Conservation (phyloP, 1,140 invertebrate species). For the Manduca sexta region DNA sequence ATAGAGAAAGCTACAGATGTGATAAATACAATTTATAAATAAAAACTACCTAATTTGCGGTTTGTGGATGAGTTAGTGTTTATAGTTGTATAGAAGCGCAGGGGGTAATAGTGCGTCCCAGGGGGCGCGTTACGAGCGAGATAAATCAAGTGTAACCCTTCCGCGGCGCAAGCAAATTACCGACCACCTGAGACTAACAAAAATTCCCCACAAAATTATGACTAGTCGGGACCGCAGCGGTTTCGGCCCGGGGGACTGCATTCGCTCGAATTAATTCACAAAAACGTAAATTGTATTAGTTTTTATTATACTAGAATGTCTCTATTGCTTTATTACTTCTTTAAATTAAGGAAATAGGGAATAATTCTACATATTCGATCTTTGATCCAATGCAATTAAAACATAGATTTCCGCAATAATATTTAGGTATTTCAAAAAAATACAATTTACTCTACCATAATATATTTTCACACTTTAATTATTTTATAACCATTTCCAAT, state of each 20-base stretch:
- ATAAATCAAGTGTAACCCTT: constrained; percentile 68
- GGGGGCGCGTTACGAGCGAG: constrained; percentile 38
- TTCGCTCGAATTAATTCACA: constrained; percentile 1
- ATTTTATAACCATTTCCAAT: background rate
- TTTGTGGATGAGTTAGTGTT: constrained; percentile 45
- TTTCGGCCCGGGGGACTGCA: constrained; percentile 5
- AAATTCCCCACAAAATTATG: constrained; percentile 52
- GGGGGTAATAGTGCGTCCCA: constrained; percentile 46
- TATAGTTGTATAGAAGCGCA: constrained; percentile 20
- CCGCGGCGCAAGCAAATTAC: constrained; percentile 57
- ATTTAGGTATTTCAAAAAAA: too few species aligned
- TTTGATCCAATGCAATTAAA: too few species aligned
- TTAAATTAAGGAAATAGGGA: too few species aligned
- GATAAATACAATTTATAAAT: background rate
- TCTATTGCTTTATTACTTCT: too few species aligned
- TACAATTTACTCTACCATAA: too few species aligned
- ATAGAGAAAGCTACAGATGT: too few species aligned
- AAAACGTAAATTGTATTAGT: background rate
- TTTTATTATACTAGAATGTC: too few species aligned
- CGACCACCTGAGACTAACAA: constrained; percentile 68
- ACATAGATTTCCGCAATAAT: too few species aligned
- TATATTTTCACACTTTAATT: background rate
- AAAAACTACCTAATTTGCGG: constrained; percentile 27
- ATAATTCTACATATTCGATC: too few species aligned
- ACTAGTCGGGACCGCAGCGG: constrained; percentile 14